Evolutionary conservation across 1,140 invertebrate species (phyloP).

Genomic region (Drosophila nikananu): DNA sequence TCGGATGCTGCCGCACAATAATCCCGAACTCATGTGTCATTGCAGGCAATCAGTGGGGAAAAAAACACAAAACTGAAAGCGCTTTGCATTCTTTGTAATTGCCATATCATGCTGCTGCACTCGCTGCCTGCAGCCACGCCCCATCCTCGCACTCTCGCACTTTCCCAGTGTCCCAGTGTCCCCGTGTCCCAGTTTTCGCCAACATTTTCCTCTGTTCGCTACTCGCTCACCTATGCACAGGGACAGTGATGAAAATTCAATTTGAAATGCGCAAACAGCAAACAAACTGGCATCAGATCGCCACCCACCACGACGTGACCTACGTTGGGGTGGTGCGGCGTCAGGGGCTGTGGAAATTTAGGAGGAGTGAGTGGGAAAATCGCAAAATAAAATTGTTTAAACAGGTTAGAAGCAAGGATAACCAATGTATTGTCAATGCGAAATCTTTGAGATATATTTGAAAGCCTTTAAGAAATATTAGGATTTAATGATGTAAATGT

Average conservation of each 20-base stretch:
- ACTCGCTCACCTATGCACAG: constrained; percentile 9
- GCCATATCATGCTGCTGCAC: constrained; percentile 35
- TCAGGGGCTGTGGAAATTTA: neutral
- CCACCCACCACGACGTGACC: constrained; percentile 17
- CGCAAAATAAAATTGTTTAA: constrained; percentile 28
- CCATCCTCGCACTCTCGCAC: neutral
- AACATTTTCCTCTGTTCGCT: neutral
- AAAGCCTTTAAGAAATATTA: neutral
- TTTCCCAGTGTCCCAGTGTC: neutral
- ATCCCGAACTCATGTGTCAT: constrained; percentile 25
- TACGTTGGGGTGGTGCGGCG: neutral
- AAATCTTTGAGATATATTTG: neutral
- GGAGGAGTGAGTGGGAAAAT: neutral
- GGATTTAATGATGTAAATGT: neutral
- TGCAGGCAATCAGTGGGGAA: constrained; percentile 26
- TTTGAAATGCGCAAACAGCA: constrained; percentile 52
- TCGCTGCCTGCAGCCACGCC: constrained; percentile 8
- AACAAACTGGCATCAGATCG: constrained; percentile 37
- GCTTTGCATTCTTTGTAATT: constrained; percentile 39
- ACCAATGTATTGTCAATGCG: neutral
- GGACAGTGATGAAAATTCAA: constrained; percentile 43
- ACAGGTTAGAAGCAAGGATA: neutral
- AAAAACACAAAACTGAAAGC: constrained; percentile 8
- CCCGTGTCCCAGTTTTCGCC: neutral
- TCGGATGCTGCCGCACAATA: constrained; percentile 10